Percentiles rank a stretch among this genome's conserved stretches.
phyloP scores from a whole-genome alignment of 2,888 invertebrate genomes.

The Cosmorhoe ocellata region DNA sequence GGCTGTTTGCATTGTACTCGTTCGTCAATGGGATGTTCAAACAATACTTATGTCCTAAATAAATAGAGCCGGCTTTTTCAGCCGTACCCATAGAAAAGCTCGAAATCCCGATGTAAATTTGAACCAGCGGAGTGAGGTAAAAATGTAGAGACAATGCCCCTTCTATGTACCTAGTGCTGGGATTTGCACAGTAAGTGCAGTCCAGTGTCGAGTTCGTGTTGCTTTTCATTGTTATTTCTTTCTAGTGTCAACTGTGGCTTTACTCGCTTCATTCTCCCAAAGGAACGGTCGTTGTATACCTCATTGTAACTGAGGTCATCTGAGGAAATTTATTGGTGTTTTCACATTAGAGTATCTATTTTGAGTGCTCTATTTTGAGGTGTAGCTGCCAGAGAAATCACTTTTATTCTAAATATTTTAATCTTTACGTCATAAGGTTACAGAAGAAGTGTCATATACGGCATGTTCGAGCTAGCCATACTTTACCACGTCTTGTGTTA shows the following conservation, averaged over 20 bases:
- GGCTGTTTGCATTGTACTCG: conserved; percentile 22
- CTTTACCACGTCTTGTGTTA: too few relatives aligned
- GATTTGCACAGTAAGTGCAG: conserved; percentile 26
- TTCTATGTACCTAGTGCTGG: conserved; percentile 14
- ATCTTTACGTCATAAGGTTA: too few relatives aligned
- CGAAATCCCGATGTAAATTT: conserved; percentile 32
- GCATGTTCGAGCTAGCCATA: too few relatives aligned
- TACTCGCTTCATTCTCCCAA: not conserved
- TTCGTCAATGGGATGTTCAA: conserved; percentile 36
- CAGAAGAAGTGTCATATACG: too few relatives aligned
- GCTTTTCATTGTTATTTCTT: conserved; percentile 8
- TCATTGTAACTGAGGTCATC: too few relatives aligned
- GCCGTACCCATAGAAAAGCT: conserved; percentile 21
- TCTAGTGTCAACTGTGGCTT: not conserved
- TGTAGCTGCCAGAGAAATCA: too few relatives aligned
- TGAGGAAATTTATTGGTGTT: too few relatives aligned
- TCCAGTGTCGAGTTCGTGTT: conserved; percentile 10
- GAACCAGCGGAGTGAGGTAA: conserved; percentile 20
- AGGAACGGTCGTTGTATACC: too few relatives aligned
- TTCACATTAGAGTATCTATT: too few relatives aligned
- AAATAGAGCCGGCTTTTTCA: conserved; percentile 38
- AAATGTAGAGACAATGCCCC: conserved; percentile 21
- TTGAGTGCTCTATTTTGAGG: too few relatives aligned
- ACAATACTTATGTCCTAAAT: conserved; percentile 41
- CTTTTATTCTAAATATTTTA: too few relatives aligned